phyloP scores from a whole-genome alignment of 2,888 invertebrate genomes.

The Biston stratarius region DNA sequence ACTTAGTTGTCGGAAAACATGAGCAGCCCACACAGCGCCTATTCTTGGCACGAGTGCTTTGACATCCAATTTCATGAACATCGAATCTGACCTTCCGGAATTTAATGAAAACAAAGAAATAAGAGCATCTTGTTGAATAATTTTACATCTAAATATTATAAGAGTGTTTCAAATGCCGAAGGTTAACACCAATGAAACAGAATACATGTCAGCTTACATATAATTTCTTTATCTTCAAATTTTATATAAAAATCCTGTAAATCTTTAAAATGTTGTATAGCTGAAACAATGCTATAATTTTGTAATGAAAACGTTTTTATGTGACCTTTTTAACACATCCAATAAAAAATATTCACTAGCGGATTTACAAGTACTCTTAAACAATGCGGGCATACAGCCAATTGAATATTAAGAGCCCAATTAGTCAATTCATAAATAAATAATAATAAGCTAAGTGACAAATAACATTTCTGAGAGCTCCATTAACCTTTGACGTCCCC shows the following conservation, averaged over 20 bases:
- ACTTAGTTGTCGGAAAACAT: constrained; percentile 28
- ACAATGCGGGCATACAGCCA: background rate
- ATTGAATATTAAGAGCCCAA: background rate
- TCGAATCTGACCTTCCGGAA: constrained; percentile 34
- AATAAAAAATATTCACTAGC: background rate
- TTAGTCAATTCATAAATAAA: no score
- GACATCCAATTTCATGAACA: constrained; percentile 62
- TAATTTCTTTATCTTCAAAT: no score
- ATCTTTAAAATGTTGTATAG: no score
- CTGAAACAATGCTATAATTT: no score
- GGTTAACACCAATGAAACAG: no score
- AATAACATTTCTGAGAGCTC: constrained; percentile 2
- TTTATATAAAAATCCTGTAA: no score
- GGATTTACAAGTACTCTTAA: background rate
- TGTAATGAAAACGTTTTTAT: no score
- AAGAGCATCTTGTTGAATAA: background rate
- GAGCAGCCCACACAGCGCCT: constrained; percentile 53
- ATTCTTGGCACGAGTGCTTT: constrained; percentile 71
- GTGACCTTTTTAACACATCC: no score
- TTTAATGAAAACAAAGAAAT: constrained; percentile 34
- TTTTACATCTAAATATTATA: no score
- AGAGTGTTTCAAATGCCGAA: no score
- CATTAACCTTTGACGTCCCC: constrained; percentile 23
- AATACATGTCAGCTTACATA: no score
- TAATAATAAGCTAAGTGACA: background rate